Base-by-base conservation (phyloP, 2,113 vertebrate species). In the Dolichallabes microphthalmus region DNA sequence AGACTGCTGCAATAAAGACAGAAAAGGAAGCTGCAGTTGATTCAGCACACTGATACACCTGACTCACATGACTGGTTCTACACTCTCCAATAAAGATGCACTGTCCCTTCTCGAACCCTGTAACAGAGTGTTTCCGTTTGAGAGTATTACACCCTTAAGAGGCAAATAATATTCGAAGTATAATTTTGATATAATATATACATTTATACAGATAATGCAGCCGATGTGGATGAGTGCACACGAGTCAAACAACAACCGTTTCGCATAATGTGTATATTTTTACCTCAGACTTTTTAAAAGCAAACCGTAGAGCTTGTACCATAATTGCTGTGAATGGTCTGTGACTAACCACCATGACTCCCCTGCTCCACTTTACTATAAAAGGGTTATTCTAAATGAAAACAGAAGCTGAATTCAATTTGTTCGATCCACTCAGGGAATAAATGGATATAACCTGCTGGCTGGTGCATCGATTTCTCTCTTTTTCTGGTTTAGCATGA, bases 391-490 rank as follows among this genome's bases (percentile, higher is more conserved):
- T 79, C 77, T 79, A 79, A 79, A 79, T 79, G 77, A 60, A 79
- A 79, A 60, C 57, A 79, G 77, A 79, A 79, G 55, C 55, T 20
- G 77, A 79, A 79, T 79, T 79, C 58, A 79, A 79, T 79, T 60
- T 79, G 55, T 79, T 79, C 39, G 55, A 60, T 60, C 77, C 55
- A 79, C 77, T 79, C 77, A 15, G 77, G 27, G 55, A 79, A 79
- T 79, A 79, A 79, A 79, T 79, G 77, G 30, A 79, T 79, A 79
- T 79, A 79, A 79, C 77, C 77, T 79, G 77, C 30, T 79, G 20
- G 55, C 77, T 60, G 55, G 30, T 60, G 55, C 77, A 60, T 79
- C 32, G 55, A 78, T 78, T 78, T 79, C 30, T 58, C 27, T 60
- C 25, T 58, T 79, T 60, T 58, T 60, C 77, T 79, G 30, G 30